phyloP scores from a whole-genome alignment of 2,113 vertebrate species.

The Saguinus imperator region DNA sequence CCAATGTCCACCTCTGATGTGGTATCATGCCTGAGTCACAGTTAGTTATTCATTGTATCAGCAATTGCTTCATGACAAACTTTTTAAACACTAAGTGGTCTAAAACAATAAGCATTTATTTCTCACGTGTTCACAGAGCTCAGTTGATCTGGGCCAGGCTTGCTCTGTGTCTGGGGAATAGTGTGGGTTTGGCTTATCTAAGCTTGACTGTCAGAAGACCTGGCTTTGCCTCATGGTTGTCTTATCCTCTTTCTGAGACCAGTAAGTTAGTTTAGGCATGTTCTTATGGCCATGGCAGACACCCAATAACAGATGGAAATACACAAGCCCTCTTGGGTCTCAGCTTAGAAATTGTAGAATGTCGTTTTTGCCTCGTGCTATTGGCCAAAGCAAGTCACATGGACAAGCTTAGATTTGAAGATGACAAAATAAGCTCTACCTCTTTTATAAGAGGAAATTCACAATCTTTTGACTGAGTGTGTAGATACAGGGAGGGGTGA shows the following conservation, averaged over 20 bases:
- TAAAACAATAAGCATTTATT: neutral
- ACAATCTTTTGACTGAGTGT: neutral
- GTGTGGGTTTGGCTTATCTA: neutral
- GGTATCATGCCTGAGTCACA: neutral
- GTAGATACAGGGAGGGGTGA: neutral
- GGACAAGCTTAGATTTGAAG: neutral
- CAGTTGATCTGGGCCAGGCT: neutral
- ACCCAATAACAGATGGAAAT: neutral
- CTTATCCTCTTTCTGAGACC: neutral
- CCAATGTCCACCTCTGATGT: neutral
- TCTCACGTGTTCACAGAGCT: neutral
- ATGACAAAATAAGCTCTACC: neutral
- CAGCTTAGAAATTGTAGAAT: neutral
- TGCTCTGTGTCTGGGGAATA: neutral
- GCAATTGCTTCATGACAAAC: neutral
- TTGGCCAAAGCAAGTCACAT: neutral
- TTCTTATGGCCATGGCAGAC: neutral
- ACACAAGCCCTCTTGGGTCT: neutral
- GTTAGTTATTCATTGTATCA: neutral
- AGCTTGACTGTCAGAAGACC: neutral
- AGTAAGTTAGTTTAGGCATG: neutral
- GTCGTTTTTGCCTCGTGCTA: neutral
- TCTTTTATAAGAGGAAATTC: neutral
- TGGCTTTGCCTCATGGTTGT: neutral
- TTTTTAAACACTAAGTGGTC: neutral